A percentile compares a stretch with the other conserved stretches of the same genome.
These are phyloP conservation scores for Pongo abelii DNA, from an alignment of 2,113 vertebrate genomes.

Conservation along the genomic window DNA sequence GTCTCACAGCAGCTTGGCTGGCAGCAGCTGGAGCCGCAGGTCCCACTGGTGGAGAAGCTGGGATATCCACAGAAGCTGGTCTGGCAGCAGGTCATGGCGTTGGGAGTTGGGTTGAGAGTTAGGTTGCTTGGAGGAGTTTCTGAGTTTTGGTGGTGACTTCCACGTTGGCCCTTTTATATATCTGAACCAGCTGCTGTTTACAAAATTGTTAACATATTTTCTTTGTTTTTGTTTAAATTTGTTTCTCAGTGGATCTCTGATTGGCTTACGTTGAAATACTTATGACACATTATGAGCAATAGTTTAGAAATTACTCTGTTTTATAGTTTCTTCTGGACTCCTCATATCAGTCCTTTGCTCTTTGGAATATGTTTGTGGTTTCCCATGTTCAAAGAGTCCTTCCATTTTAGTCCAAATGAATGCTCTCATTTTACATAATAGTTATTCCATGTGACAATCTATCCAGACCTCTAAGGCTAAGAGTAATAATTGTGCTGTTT, in stretches of 20 bases:
- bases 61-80: constrained; percentile 75
- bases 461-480: background rate
- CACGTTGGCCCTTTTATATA: constrained; percentile 63
- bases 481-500: background rate
- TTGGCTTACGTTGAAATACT: constrained; percentile 45
- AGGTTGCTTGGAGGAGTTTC: background rate
- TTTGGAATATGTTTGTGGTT: constrained; percentile 67
- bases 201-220: constrained; percentile 68
- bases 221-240: constrained; percentile 72
- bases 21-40: background rate
- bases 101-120: background rate
- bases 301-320: constrained; percentile 62
- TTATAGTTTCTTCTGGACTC: constrained; percentile 56
- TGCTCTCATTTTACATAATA: constrained; percentile 8
- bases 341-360: background rate
- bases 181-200: background rate
- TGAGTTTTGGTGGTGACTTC: constrained; percentile 26
- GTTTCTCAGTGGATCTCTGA: constrained; percentile 52
- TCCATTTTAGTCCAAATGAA: background rate
- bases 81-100: constrained; percentile 68
- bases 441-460: background rate
- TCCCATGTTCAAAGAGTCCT: constrained; percentile 66
- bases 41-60: constrained; percentile 15
- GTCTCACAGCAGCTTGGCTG: background rate
- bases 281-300: constrained; percentile 41